Evolutionary conservation across 1,140 invertebrate species (phyloP).

Genomic region (Chrysoperla carnea): DNA sequence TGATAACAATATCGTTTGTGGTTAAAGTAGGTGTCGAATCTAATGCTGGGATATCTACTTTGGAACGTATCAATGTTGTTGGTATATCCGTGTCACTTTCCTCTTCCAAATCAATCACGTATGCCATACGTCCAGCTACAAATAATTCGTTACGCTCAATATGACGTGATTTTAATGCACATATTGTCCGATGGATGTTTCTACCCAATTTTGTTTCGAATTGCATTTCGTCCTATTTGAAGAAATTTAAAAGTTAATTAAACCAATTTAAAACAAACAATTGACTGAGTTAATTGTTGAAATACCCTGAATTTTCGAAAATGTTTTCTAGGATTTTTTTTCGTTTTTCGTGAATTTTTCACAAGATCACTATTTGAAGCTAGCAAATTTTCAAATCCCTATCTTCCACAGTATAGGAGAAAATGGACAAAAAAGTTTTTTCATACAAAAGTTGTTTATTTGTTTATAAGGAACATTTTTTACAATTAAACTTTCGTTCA

Average conservation of each 20-base stretch:
- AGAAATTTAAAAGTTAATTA: conserved; percentile 27
- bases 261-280: no score
- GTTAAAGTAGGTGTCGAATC: conserved; percentile 66
- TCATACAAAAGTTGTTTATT: no score
- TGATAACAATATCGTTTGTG: conserved; percentile 91
- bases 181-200: conserved; percentile 52
- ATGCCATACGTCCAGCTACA: conserved; percentile 91
- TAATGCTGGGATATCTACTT: conserved; percentile 76
- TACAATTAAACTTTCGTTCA: no score
- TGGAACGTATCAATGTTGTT: conserved; percentile 86
- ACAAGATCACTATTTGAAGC: no score
- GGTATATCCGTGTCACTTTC: conserved; percentile 85
- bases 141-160: conserved; percentile 87
- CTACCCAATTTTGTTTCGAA: conserved; percentile 65
- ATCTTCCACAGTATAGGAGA: no score
- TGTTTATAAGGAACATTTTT: no score
- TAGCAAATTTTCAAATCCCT: no score
- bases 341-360: no score
- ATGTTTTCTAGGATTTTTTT: no score
- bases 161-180: conserved; percentile 44
- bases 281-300: no score
- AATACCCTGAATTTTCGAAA: no score
- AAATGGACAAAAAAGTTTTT: no score
- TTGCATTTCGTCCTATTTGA: conserved; percentile 48
- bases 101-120: conserved; percentile 90